Conservation (phyloP, 2,113 vertebrate species). For the Pseudonaja textilis region DNA sequence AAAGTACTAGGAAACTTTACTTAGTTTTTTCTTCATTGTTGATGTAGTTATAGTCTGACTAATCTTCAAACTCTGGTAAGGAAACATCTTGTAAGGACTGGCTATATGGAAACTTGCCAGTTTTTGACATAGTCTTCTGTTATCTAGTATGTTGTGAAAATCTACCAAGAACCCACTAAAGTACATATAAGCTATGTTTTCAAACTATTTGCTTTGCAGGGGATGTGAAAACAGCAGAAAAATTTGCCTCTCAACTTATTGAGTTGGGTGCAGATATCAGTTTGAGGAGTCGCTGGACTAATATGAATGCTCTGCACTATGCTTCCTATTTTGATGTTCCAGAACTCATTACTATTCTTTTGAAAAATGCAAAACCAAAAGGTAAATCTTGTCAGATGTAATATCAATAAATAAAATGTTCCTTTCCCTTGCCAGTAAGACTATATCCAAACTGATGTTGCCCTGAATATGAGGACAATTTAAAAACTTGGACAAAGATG, state of each 20-base stretch:
- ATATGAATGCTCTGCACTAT: conserved; percentile 97
- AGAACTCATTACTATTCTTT: conserved; percentile 84
- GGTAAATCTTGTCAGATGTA: conserved; percentile 70
- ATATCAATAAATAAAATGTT: background rate
- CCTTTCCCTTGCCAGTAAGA: background rate
- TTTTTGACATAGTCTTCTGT: background rate
- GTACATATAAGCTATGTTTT: background rate
- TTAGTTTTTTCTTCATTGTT: background rate
- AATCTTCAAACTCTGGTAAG: background rate
- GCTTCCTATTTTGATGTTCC: conserved; percentile 98
- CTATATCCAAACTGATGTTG: background rate
- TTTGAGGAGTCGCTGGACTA: conserved; percentile 94
- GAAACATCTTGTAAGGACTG: background rate
- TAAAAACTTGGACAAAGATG: background rate
- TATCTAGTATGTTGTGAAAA: background rate
- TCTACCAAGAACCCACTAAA: background rate
- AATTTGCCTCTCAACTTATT: conserved; percentile 86
- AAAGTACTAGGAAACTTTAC: background rate
- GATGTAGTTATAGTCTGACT: background rate
- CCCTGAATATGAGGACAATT: background rate
- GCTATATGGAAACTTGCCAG: background rate
- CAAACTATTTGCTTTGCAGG: conserved; percentile 71
- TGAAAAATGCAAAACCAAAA: conserved; percentile 87
- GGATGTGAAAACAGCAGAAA: conserved; percentile 85
- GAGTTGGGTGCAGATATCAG: conserved; percentile 86